Percentiles rank a stretch among this genome's conserved stretches.
Evolutionary conservation across 2,797 vertebrate species (phyloP).

Genomic region (Micrastur ruficollis): DNA sequence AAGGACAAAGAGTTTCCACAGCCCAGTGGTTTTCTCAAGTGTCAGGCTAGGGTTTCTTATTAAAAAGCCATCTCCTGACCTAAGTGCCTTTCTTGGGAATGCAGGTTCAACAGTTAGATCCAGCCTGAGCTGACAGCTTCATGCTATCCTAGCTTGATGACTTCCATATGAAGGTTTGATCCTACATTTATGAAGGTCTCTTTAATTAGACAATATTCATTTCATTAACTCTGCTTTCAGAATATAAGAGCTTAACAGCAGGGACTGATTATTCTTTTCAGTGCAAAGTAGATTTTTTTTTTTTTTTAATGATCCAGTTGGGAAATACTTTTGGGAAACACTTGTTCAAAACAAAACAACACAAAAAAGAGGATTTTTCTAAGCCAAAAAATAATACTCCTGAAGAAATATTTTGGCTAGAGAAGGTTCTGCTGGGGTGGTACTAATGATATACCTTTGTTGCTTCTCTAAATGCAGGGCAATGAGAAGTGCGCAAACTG

Average conservation of each 20-base stretch:
- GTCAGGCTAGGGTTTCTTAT: neutral
- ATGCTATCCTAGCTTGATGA: neutral
- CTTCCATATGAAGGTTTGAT: slow-evolving; percentile 31
- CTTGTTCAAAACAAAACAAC: slow-evolving; percentile 73
- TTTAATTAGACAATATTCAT: slow-evolving; percentile 53
- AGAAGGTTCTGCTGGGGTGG: neutral
- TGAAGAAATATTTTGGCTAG: slow-evolving; percentile 57
- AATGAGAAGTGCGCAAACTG: neutral
- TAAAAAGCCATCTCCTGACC: neutral
- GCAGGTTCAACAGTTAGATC: neutral
- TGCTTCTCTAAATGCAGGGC: neutral
- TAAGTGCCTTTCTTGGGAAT: neutral
- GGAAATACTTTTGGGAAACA: slow-evolving; percentile 75
- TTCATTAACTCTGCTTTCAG: slow-evolving; percentile 54
- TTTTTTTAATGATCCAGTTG: slow-evolving; percentile 25
- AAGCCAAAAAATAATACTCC: slow-evolving; percentile 54
- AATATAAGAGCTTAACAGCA: slow-evolving; percentile 24
- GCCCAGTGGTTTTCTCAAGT: neutral
- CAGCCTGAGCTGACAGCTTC: neutral
- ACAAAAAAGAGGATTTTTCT: slow-evolving; percentile 28
- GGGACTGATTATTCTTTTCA: slow-evolving; percentile 48
- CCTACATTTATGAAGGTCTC: neutral
- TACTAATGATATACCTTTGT: slow-evolving; percentile 1
- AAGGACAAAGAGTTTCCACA: slow-evolving; percentile 3
- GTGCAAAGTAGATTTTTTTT: slow-evolving; percentile 5